These are phyloP conservation scores for Peromyscus aztecus DNA, from an alignment of 2,797 vertebrate genomes.

Conservation along the genomic window DNA sequence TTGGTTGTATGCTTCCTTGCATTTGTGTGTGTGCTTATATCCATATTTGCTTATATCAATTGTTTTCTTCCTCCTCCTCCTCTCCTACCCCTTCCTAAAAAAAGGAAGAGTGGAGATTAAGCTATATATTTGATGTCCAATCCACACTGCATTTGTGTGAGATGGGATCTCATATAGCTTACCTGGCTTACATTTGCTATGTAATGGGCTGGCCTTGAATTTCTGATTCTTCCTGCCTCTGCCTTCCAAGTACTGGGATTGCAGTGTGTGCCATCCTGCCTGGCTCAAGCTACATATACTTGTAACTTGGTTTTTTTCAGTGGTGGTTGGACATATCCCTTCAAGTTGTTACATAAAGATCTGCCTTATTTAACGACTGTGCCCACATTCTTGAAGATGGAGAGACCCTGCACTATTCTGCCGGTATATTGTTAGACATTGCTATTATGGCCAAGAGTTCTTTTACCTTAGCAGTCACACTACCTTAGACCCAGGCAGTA, in stretches of 20 bases:
- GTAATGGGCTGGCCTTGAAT: background rate
- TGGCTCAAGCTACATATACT: background rate
- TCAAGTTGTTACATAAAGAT: slow-evolving; percentile 29
- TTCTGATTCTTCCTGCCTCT: background rate
- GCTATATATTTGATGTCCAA: background rate
- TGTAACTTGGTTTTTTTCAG: background rate
- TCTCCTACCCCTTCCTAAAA: background rate
- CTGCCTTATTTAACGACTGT: background rate
- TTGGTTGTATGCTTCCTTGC: background rate
- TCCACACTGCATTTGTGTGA: background rate
- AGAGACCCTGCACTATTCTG: background rate
- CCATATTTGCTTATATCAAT: background rate
- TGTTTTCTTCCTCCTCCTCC: background rate
- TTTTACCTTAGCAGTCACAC: background rate
- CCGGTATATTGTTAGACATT: background rate
- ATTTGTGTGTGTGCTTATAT: background rate
- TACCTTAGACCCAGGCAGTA: background rate
- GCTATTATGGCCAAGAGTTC: background rate
- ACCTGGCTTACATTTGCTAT: background rate
- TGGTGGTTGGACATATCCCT: background rate
- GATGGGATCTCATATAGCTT: background rate
- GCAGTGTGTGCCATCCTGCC: background rate
- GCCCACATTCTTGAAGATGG: background rate
- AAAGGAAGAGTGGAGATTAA: background rate
- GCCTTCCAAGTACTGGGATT: background rate